phyloP scores from a whole-genome alignment of 2,888 invertebrate genomes.

The Dicyrtomina minuta region DNA sequence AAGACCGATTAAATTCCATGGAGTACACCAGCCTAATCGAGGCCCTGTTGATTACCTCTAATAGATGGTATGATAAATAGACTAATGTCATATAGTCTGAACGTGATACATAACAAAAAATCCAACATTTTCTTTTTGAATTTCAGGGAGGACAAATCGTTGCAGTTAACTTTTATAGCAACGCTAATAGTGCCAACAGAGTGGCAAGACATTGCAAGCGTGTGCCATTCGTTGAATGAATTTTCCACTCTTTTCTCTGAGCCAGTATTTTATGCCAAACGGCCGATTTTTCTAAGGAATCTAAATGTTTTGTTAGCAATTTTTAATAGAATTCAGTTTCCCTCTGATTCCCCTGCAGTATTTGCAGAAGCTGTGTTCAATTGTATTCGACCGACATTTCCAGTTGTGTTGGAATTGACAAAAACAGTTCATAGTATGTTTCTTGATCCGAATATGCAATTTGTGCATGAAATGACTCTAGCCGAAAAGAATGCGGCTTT shows the following conservation, averaged over 20 bases:
- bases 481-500: conserved; percentile 42
- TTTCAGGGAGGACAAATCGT: conserved; percentile 43
- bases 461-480: conserved; percentile 41
- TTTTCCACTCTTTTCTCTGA: conserved; percentile 38
- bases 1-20: conserved; percentile 37
- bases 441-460: conserved; percentile 34
- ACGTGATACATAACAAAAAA: no score
- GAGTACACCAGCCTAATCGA: conserved; percentile 46
- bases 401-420: conserved; percentile 45
- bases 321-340: conserved; percentile 17
- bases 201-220: conserved; percentile 44
- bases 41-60: conserved; percentile 46
- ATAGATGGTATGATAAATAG: conserved; percentile 43
- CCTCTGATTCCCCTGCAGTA: background rate
- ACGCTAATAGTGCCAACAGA: conserved; percentile 38
- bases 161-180: conserved; percentile 46
- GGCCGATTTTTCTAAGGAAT: conserved; percentile 40
- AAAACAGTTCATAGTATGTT: conserved; percentile 48
- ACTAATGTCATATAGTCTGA: no score
- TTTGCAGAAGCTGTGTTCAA: conserved; percentile 28
- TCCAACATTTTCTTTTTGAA: conserved; percentile 1
- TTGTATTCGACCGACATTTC: conserved; percentile 40
- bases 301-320: conserved; percentile 34
- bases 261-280: conserved; percentile 37
- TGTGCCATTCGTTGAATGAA: conserved; percentile 33